Conservation (phyloP, 2,888 invertebrate genomes). For the Thereva unica region DNA sequence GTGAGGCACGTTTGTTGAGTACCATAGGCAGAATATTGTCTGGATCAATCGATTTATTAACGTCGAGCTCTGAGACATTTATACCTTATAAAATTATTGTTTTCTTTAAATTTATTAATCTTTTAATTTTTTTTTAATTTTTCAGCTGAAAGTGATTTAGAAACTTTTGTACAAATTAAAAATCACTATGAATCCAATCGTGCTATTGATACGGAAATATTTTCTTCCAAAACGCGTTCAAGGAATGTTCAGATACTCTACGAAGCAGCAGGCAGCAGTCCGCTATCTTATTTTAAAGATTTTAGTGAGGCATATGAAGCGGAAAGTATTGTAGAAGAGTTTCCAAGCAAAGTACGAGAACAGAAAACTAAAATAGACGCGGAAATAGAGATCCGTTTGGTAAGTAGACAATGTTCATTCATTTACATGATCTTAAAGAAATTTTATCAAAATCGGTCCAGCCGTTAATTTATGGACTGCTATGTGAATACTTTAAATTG, state of each 20-base stretch:
- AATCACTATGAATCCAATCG: conserved; percentile 75
- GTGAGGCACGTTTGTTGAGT: too few relatives aligned
- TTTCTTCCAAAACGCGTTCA: conserved; percentile 75
- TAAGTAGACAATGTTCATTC: conserved; percentile 60
- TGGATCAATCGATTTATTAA: too few relatives aligned
- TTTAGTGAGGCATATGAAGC: conserved; percentile 3
- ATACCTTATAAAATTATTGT: conserved; percentile 1
- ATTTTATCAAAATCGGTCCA: background rate
- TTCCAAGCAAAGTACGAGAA: conserved; percentile 70
- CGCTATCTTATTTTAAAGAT: conserved; percentile 49
- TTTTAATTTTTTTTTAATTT: conserved; percentile 55
- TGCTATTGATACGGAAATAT: conserved; percentile 72
- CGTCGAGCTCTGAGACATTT: too few relatives aligned
- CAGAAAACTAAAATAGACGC: conserved; percentile 73
- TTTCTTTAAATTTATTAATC: too few relatives aligned
- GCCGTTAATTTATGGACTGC: background rate
- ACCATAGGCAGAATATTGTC: too few relatives aligned
- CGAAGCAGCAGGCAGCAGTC: conserved; percentile 71
- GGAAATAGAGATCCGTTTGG: conserved; percentile 87
- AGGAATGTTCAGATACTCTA: conserved; percentile 76
- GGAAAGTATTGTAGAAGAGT: conserved; percentile 78
- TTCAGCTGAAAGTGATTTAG: conserved; percentile 91
- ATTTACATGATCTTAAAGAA: background rate
- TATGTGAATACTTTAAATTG: background rate
- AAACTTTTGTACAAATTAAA: conserved; percentile 79